These are phyloP conservation scores for Triops cancriformis DNA, from an alignment of 1,140 invertebrate species.

Conservation along the genomic window DNA sequence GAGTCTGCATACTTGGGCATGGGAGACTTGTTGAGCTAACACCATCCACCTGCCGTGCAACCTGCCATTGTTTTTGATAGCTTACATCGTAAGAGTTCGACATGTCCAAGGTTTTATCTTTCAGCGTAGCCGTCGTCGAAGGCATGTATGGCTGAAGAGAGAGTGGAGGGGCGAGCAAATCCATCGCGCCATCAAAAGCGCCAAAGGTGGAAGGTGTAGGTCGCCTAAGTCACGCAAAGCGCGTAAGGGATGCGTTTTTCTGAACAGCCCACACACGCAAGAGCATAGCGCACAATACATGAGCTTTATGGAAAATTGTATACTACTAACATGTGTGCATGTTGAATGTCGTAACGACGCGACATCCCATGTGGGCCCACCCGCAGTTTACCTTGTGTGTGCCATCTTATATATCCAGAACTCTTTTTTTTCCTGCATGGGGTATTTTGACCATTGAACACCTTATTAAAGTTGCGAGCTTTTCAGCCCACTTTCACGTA, in stretches of 20 bases:
- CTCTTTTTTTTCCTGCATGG: background rate
- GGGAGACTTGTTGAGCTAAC: background rate
- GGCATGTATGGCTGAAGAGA: background rate
- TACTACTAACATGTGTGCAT: background rate
- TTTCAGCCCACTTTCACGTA: background rate
- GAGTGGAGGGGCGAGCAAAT: background rate
- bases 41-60: constrained; percentile 8
- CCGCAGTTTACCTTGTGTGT: background rate
- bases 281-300: background rate
- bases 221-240: background rate
- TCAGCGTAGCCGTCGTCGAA: background rate
- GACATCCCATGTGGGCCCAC: constrained; percentile 8
- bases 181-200: background rate
- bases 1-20: background rate
- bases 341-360: background rate
- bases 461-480: background rate
- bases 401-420: background rate
- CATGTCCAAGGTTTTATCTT: background rate
- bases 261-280: background rate
- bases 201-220: constrained; percentile 5
- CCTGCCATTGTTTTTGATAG: constrained; percentile 6
- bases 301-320: background rate
- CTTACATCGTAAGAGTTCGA: background rate
- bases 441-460: background rate
- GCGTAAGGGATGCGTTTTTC: background rate